Conservation (phyloP, 2,113 vertebrate species). For the Thryonomys swinderianus region DNA sequence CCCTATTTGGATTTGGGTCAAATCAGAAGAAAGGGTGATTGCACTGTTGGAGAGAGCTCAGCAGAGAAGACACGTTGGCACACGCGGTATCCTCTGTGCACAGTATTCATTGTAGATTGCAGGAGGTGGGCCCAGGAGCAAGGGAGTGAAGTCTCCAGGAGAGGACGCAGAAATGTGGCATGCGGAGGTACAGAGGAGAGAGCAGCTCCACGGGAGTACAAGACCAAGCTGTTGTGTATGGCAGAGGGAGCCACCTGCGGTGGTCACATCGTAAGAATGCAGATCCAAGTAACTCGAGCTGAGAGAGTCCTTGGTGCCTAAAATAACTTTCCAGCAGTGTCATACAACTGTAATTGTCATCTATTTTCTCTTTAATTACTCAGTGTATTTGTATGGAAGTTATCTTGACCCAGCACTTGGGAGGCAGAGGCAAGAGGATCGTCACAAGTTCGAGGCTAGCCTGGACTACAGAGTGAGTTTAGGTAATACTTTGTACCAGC, state of each 20-base stretch:
- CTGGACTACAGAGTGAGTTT: too few relatives aligned
- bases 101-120: conserved; percentile 17
- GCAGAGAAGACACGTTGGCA: not conserved
- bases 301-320: not conserved
- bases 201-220: too few relatives aligned
- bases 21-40: not conserved
- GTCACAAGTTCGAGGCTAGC: too few relatives aligned
- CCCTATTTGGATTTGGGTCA: not conserved
- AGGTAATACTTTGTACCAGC: too few relatives aligned
- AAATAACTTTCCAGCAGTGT: not conserved
- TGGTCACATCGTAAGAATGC: not conserved
- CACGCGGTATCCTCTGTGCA: not conserved
- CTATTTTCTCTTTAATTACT: conserved; percentile 56
- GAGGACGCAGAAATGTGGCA: not conserved
- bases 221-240: not conserved
- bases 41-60: not conserved
- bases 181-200: not conserved
- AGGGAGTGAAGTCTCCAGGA: not conserved
- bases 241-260: not conserved
- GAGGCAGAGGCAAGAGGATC: too few relatives aligned
- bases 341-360: not conserved
- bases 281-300: not conserved
- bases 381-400: conserved; percentile 50
- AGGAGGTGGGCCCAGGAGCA: conserved; percentile 23
- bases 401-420: not conserved